These are phyloP conservation scores for Gadopsis bispinosus DNA, from an alignment of 2,797 vertebrate species.

Conservation along the genomic window DNA sequence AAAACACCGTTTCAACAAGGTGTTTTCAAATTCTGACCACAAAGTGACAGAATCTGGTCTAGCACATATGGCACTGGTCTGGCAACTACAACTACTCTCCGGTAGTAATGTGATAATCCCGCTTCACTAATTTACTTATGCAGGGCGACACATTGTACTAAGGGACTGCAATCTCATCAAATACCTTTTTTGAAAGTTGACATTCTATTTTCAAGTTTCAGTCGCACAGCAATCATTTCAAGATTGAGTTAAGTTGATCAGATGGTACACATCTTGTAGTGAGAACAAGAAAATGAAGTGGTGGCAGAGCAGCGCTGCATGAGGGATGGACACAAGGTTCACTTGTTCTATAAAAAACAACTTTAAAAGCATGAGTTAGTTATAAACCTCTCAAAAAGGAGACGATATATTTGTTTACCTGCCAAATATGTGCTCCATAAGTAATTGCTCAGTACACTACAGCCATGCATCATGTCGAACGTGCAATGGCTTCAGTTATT, in stretches of 20 bases:
- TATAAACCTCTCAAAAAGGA: conserved; percentile 27
- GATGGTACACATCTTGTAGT: not conserved
- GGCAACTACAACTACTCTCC: not conserved
- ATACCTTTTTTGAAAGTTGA: not conserved
- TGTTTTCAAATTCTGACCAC: conserved; percentile 13
- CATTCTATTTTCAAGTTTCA: conserved; percentile 4
- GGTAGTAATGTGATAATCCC: not conserved
- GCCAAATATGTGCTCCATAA: conserved; percentile 38
- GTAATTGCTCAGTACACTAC: conserved; percentile 23
- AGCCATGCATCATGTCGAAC: conserved; percentile 33
- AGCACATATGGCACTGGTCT: not conserved
- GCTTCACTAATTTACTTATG: not conserved
- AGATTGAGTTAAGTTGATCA: not conserved
- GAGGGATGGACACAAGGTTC: not conserved
- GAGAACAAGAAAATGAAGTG: conserved; percentile 31
- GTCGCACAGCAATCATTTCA: not conserved
- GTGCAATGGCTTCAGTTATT: not conserved
- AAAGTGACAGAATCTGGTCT: conserved; percentile 27
- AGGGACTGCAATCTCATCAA: conserved; percentile 2
- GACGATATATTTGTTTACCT: conserved; percentile 22
- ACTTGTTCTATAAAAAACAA: conserved; percentile 21
- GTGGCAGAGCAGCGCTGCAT: not conserved
- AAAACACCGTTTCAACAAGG: conserved; percentile 10
- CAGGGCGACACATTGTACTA: not conserved
- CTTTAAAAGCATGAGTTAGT: conserved; percentile 8